Evolutionary conservation across 2,888 invertebrate genomes (phyloP), one percentile per base, ranked within the genome.

Genomic region (Leptinotarsa haldemani): DNA sequence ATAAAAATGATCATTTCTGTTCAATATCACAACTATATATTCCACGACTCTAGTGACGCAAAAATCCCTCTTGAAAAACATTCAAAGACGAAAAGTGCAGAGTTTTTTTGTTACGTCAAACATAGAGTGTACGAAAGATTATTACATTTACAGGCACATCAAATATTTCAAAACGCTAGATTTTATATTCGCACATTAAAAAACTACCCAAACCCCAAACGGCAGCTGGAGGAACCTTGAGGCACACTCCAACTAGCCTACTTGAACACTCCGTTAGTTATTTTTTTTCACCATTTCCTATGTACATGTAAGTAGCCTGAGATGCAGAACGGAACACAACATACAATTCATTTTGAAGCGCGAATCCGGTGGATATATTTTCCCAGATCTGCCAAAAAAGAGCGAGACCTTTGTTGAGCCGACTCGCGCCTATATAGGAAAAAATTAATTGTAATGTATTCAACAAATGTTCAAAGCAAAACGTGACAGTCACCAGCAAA

Each of bases 11-110:
- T 83, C 81, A 74, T 71, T 79, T 78, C 78, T 69, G 46, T 81
- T 79, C 74, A 78, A 83, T 85, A 85, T 85, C 85, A 85, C 85
- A 85, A 84, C 85, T 85, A 85, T 81, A 80, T 82, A 82, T 82
- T 80, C 81, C 82, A 82, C 80, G 83, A 82, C 84, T 84, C 83
- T 84, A 84, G 83, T 83, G 84, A 83, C 84, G 82, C 81, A 80
- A 78, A 79, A 77, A 81, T 80, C 80, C 79, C 81, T 82, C 82
- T 79, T 80, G 80, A 80, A 79, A 78, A 81, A 82, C 82, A 81
- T 79, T 67, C 80, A 78, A 82, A 82, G 78, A 83, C 81, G 79
- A 76, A 81, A 79, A 82, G 82, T 82, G 81, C 83, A 80, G 71
- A 81, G 78, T 77, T 79, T 74, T 79, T 78, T 81, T 78, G 70